Percentiles rank a stretch among this genome's conserved stretches.
Evolutionary conservation across 2,797 vertebrate genomes (phyloP).

Genomic region (Platalea minor): DNA sequence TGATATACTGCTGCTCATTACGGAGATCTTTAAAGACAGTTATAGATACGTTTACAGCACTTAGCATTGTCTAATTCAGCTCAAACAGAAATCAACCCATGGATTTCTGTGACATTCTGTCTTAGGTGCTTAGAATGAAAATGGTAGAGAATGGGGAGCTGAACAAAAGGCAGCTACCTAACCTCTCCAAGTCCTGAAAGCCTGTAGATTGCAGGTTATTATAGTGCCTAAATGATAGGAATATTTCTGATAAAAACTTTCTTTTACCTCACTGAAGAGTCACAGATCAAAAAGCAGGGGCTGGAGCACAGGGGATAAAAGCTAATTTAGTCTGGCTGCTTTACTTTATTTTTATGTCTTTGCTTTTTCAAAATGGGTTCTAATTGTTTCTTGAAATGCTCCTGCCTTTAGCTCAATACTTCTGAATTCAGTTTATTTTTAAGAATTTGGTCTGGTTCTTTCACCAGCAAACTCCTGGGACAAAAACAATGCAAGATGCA

Average conservation of each 20-base stretch:
- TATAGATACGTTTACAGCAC: background rate
- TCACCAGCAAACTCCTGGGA: background rate
- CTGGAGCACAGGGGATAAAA: constrained; percentile 4
- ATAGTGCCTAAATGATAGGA: background rate
- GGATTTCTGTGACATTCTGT: background rate
- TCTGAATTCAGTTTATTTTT: background rate
- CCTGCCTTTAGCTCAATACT: background rate
- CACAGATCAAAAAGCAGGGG: background rate
- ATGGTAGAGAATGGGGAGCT: background rate
- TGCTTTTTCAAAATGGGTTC: constrained; percentile 23
- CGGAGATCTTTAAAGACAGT: background rate
- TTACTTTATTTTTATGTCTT: constrained; percentile 21
- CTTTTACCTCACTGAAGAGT: constrained; percentile 5
- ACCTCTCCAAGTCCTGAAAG: background rate
- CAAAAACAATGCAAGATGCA: background rate
- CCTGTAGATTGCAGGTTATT: constrained; percentile 21
- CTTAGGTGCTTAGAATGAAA: constrained; percentile 1
- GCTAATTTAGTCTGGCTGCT: constrained; percentile 13
- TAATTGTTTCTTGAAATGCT: constrained; percentile 40
- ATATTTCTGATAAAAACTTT: constrained; percentile 15
- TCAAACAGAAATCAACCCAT: background rate
- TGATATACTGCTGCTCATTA: background rate
- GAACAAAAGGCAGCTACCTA: background rate
- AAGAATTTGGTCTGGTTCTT: constrained; percentile 3
- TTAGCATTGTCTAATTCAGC: background rate